Evolutionary conservation across 2,888 invertebrate species (phyloP).

Genomic region (Yponomeuta evonymella): DNA sequence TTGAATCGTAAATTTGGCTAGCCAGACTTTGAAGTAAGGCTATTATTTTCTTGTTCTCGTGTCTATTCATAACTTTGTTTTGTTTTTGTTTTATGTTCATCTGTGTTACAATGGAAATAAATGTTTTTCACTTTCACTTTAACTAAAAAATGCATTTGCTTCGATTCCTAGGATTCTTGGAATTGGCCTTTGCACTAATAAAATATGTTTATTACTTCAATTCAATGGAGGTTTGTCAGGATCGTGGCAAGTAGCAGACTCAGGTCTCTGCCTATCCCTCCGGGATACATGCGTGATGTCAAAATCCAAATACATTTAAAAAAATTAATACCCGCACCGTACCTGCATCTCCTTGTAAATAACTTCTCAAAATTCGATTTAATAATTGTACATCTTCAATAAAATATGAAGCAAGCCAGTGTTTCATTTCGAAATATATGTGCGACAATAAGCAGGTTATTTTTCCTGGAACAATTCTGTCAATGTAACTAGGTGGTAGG

Average conservation of each 20-base stretch:
- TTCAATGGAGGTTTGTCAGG: neutral
- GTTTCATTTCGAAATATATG: conserved; percentile 4
- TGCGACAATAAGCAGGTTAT: neutral
- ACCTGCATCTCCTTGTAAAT: conserved; percentile 67
- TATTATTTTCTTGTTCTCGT: too few relatives aligned
- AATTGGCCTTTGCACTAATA: neutral
- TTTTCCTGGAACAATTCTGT: neutral
- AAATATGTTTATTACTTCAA: neutral
- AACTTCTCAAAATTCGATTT: conserved; percentile 63
- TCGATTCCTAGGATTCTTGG: neutral
- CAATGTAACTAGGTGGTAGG: neutral
- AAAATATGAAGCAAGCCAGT: conserved; percentile 47
- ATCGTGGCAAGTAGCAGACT: too few relatives aligned
- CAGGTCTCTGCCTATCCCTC: too few relatives aligned
- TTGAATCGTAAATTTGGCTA: neutral
- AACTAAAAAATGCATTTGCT: neutral
- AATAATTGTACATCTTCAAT: conserved; percentile 72
- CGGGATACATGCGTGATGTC: too few relatives aligned
- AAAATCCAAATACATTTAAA: conserved; percentile 5
- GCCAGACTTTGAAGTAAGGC: neutral
- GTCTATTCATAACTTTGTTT: too few relatives aligned
- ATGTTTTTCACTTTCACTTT: too few relatives aligned
- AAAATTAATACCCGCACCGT: conserved; percentile 44
- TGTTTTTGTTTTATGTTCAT: too few relatives aligned
- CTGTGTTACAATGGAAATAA: too few relatives aligned